These are phyloP conservation scores for Sakesphorus luctuosus DNA, from an alignment of 2,113 vertebrate species.

Conservation along the genomic window DNA sequence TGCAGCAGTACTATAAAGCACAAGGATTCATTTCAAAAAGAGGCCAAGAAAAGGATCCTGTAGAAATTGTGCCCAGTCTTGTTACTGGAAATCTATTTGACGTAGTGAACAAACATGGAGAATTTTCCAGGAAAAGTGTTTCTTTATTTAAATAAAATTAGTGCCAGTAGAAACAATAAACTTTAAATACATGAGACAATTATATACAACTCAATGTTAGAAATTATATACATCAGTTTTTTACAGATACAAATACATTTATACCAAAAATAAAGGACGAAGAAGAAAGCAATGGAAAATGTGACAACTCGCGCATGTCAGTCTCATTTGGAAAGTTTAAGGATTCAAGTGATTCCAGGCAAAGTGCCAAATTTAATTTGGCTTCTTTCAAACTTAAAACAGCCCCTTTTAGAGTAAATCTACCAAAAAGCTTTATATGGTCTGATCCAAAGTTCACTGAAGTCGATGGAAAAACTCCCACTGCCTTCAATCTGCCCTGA, in stretches of 20 bases:
- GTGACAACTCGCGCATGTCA: constrained; percentile 76
- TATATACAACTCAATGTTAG: constrained; percentile 75
- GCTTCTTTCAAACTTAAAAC: constrained; percentile 76
- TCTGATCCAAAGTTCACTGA: constrained; percentile 52
- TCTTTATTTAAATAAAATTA: constrained; percentile 84
- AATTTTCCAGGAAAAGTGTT: constrained; percentile 57
- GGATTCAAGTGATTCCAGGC: constrained; percentile 88
- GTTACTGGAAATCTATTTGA: not conserved
- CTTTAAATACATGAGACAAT: constrained; percentile 78
- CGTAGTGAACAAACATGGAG: not conserved
- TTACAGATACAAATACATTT: constrained; percentile 64
- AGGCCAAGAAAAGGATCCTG: not conserved
- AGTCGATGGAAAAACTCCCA: constrained; percentile 47
- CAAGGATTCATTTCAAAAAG: not conserved
- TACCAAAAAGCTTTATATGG: constrained; percentile 72
- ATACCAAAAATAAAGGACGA: constrained; percentile 58
- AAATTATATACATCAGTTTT: constrained; percentile 73
- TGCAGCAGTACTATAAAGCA: not conserved
- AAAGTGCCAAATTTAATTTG: constrained; percentile 79
- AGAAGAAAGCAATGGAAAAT: constrained; percentile 78
- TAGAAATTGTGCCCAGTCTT: not conserved
- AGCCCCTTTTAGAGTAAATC: constrained; percentile 75
- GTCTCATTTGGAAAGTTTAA: constrained; percentile 77
- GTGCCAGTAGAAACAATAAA: constrained; percentile 74
- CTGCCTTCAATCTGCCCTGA: not conserved